phyloP scores from a whole-genome alignment of 2,797 vertebrate species.

The Hemibagrus guttatus region DNA sequence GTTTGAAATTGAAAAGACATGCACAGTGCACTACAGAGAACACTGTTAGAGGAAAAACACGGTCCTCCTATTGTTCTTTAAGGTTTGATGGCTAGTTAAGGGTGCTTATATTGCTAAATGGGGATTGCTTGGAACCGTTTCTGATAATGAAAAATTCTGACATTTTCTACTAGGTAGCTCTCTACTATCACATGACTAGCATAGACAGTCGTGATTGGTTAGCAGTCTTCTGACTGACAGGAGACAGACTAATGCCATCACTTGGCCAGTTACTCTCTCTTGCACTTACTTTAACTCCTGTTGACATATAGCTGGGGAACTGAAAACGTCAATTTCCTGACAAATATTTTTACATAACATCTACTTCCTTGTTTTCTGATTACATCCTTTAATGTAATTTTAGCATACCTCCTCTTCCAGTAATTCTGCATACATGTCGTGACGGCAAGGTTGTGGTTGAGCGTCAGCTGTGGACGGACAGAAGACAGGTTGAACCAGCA shows the following conservation, averaged over 20 bases:
- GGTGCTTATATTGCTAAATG: background rate
- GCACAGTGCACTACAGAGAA: background rate
- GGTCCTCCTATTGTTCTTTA: background rate
- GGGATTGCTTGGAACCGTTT: background rate
- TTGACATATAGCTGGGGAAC: too few relatives aligned
- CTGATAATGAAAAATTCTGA: background rate
- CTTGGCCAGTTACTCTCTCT: background rate
- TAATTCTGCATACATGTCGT: background rate
- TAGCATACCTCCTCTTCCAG: background rate
- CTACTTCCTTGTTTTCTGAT: background rate
- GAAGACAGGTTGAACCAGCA: too few relatives aligned
- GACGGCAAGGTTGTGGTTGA: too few relatives aligned
- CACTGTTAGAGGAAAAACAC: background rate
- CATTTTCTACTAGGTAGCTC: background rate
- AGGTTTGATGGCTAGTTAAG: background rate
- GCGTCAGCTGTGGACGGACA: too few relatives aligned
- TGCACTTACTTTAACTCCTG: background rate
- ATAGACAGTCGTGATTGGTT: too few relatives aligned
- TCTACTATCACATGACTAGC: background rate
- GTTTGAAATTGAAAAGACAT: slow-evolving; percentile 24
- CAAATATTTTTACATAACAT: background rate
- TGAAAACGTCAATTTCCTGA: too few relatives aligned
- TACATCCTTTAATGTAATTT: background rate
- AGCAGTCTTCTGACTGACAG: background rate
- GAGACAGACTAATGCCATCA: background rate